Evolutionary conservation across 2,888 invertebrate genomes (phyloP), one percentile per base, ranked within the genome.

Genomic region (Drosophila quinaria): DNA sequence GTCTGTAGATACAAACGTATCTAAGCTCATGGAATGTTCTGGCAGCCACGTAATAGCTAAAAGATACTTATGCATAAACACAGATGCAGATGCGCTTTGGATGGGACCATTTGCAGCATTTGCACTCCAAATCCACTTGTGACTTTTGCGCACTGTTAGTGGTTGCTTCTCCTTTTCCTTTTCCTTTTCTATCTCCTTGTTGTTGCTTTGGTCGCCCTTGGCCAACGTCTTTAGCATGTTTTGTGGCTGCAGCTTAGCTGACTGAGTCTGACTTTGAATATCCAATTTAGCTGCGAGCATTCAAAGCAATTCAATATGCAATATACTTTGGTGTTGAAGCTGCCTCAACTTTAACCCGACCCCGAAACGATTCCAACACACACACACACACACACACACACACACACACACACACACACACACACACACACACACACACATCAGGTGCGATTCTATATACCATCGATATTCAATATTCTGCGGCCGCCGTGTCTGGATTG

Each of bases 41-140:
- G 35, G 39, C 22, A 64, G 37, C 17, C 33, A 67, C 71, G 72
- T 52, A 63, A 55, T 15, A 46, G 58, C 54, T 59, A 42, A 76
- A 42, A 44, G 52, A 42, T 56, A 39, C 49, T 41, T 54, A 33
- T 8, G 29, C 29, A 29, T 74, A 71, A 41, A 67, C 61, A 31
- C 49, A 87, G 50, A 70, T 80, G 65, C 79, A 74, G 51, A 64
- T 56, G 46, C 47, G 55, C 42, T 63, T 64, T 74, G 51, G 49
- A 35, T 49, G 62, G 62, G 68, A 65, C 51, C 37, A 52, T 71
- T 71, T 62, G 59, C 49, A 60, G 55, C 62, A 75, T 70, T 67
- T 65, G 55, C 49, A 62, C 68, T 66, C 62, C 41, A 80, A 89
- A 89, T 87, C 90, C 84, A 85, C 86, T 84, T 78, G 70, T 68